A percentile compares a stretch with the other conserved stretches of the same genome.
These are phyloP conservation scores for Cheirogaleus medius DNA, from an alignment of 2,113 vertebrate genomes.

Conservation along the genomic window DNA sequence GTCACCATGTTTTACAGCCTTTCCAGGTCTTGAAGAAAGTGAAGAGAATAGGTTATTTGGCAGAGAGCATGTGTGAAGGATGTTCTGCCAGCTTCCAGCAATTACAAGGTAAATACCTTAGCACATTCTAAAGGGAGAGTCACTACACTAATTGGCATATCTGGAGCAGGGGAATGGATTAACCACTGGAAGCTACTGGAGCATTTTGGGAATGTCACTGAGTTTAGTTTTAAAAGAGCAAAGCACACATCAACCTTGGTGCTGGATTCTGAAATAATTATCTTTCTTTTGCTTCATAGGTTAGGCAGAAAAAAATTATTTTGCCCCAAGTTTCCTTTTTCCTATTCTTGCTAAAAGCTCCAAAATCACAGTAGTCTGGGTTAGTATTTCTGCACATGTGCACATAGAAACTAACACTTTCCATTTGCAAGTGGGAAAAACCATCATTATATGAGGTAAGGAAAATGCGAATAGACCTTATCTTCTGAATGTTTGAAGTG, in stretches of 20 bases:
- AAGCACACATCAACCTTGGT: background rate
- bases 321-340: background rate
- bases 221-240: background rate
- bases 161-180: background rate
- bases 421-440: background rate
- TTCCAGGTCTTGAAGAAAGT: background rate
- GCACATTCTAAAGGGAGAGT: background rate
- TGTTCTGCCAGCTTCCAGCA: background rate
- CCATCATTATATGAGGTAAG: background rate
- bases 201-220: background rate
- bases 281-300: background rate
- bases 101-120: background rate
- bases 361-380: background rate
- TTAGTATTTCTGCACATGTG: background rate
- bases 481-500: background rate
- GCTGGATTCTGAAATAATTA: background rate
- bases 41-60: background rate
- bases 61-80: background rate
- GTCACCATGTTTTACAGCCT: background rate
- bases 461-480: background rate
- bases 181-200: background rate
- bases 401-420: background rate
- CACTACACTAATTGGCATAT: background rate
- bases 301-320: background rate
- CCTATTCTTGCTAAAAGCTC: background rate